A percentile compares a stretch with the other conserved stretches of the same genome.
Evolutionary conservation across 2,888 invertebrate genomes (phyloP).

Genomic region (Drosophila melanosoma): DNA sequence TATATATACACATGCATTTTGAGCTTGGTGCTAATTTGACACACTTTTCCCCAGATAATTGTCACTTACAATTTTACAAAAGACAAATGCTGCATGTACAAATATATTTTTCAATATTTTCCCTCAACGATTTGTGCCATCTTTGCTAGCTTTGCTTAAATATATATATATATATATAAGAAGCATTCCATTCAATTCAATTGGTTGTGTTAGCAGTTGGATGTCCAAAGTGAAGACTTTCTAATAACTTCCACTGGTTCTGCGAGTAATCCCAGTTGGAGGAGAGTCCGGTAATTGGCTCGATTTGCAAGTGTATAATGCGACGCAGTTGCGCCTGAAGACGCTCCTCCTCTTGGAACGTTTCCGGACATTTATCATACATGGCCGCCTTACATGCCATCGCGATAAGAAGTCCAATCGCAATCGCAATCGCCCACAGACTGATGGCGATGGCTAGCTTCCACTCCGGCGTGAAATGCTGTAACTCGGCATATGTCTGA

Average conservation of each 20-base stretch:
- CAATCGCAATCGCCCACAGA: constrained; percentile 53
- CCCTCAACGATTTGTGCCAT: too few relatives aligned
- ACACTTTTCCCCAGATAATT: too few relatives aligned
- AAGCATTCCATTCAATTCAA: constrained; percentile 55
- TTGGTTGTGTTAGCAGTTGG: background rate
- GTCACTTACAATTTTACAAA: too few relatives aligned
- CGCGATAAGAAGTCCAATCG: constrained; percentile 39
- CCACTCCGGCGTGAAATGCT: constrained; percentile 87
- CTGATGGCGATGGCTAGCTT: constrained; percentile 86
- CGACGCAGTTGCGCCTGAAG: constrained; percentile 91
- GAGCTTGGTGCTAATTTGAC: too few relatives aligned
- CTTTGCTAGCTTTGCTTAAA: too few relatives aligned
- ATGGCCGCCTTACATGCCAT: constrained; percentile 50
- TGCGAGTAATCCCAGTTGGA: constrained; percentile 96
- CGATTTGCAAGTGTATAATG: constrained; percentile 90
- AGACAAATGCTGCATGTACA: too few relatives aligned
- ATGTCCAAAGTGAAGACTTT: background rate
- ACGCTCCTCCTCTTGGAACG: constrained; percentile 89
- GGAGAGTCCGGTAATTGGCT: constrained; percentile 92
- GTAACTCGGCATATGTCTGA: constrained; percentile 96
- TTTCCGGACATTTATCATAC: constrained; percentile 88
- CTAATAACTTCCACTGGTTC: constrained; percentile 92
- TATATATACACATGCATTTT: too few relatives aligned
- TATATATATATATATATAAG: background rate
- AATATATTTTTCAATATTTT: too few relatives aligned